A percentile compares a stretch with the other conserved stretches of the same genome.
phyloP scores from a whole-genome alignment of 64 coral and sea anemone species.

The Stichodactyla mertensii region DNA sequence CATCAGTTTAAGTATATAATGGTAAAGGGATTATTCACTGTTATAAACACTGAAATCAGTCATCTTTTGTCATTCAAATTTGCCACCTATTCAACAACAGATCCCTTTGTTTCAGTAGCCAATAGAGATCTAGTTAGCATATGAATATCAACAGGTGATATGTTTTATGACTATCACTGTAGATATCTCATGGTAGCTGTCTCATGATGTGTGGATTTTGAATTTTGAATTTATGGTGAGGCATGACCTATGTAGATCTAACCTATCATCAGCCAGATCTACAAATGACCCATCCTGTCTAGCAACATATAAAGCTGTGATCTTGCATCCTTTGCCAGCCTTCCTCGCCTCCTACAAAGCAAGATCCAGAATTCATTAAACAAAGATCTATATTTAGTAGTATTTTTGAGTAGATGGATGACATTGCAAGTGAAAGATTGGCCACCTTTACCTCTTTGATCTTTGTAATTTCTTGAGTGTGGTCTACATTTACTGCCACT shows the following conservation, averaged over 20 bases:
- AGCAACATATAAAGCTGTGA: constrained; percentile 28
- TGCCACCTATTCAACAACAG: too few relatives aligned
- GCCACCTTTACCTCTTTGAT: constrained; percentile 33
- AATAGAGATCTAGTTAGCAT: too few relatives aligned
- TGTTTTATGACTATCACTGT: too few relatives aligned
- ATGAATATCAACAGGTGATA: too few relatives aligned
- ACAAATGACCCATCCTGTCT: constrained; percentile 41
- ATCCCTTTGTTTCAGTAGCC: too few relatives aligned
- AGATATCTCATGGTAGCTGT: too few relatives aligned
- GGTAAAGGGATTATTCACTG: too few relatives aligned
- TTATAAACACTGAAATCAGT: too few relatives aligned
- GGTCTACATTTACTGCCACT: background rate
- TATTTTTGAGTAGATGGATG: background rate
- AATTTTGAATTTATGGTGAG: too few relatives aligned
- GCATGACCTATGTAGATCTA: background rate
- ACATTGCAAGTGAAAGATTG: background rate
- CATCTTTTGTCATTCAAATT: too few relatives aligned
- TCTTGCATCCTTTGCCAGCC: constrained; percentile 31
- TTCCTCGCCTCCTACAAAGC: constrained; percentile 36
- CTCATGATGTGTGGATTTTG: too few relatives aligned
- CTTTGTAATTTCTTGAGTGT: constrained; percentile 29
- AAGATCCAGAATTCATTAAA: background rate
- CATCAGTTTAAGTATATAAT: too few relatives aligned
- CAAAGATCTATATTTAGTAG: background rate
- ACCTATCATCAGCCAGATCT: constrained; percentile 53